Percentiles rank a stretch among this genome's conserved stretches.
These are phyloP conservation scores for Chrysotoxum bicinctum DNA, from an alignment of 2,888 invertebrate genomes.

Conservation along the genomic window DNA sequence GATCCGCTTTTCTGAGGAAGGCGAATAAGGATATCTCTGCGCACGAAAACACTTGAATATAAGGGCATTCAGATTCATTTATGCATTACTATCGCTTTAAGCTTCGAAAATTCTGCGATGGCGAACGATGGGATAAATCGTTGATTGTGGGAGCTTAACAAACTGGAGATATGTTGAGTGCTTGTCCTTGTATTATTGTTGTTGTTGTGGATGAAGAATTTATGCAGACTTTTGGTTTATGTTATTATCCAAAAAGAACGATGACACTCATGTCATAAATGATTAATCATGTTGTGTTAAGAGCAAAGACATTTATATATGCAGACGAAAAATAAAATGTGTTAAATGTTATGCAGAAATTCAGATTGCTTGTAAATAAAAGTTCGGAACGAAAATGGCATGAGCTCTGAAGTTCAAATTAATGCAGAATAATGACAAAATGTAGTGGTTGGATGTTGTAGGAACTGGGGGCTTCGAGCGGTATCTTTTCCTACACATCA, in stretches of 20 bases:
- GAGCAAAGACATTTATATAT: no score
- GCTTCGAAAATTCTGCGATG: neutral
- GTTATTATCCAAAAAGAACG: neutral
- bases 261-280: neutral
- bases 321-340: no score
- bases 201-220: neutral
- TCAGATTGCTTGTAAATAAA: no score
- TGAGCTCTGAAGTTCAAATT: no score
- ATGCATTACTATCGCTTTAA: conserved; percentile 57
- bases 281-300: neutral
- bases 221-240: neutral
- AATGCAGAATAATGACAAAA: no score
- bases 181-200: conserved; percentile 14
- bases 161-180: conserved; percentile 16
- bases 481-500: no score
- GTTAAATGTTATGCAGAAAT: no score
- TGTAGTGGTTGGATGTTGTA: no score
- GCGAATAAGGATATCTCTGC: conserved; percentile 7
- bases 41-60: conserved; percentile 24
- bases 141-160: conserved; percentile 32
- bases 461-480: no score
- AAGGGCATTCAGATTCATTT: conserved; percentile 65
- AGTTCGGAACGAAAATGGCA: no score
- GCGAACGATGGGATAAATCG: conserved; percentile 9
- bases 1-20: conserved; percentile 40